Evolutionary conservation across 2,888 invertebrate species (phyloP).

Genomic region (Melieria picta): DNA sequence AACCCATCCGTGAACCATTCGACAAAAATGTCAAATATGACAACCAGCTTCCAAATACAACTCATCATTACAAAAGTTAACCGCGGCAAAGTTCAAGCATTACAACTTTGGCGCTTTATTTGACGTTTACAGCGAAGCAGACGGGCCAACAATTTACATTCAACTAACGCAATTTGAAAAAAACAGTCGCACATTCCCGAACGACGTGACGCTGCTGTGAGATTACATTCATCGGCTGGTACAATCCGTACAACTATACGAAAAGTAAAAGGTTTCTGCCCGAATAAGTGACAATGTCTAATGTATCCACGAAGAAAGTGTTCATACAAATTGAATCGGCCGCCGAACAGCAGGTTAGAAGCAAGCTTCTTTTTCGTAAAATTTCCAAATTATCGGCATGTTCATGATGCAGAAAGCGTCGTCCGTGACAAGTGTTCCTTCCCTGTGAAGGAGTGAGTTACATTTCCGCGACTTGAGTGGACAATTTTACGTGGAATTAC

Average conservation of each 20-base stretch:
- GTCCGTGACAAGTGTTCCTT: too few relatives aligned
- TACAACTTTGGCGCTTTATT: slow-evolving; percentile 29
- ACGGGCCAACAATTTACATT: slow-evolving; percentile 7
- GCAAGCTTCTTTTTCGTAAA: background rate
- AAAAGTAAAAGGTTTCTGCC: too few relatives aligned
- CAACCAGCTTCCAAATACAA: too few relatives aligned
- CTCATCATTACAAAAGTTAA: background rate
- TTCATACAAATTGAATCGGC: slow-evolving; percentile 64
- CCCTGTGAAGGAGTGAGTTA: too few relatives aligned
- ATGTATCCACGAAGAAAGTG: slow-evolving; percentile 60
- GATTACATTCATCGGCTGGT: background rate
- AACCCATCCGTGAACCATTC: too few relatives aligned
- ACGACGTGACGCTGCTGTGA: too few relatives aligned
- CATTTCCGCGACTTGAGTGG: too few relatives aligned
- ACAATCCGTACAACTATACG: background rate
- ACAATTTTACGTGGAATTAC: too few relatives aligned
- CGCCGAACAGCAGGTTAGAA: slow-evolving; percentile 61
- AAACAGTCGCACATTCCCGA: background rate
- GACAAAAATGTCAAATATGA: too few relatives aligned
- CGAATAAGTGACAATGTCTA: slow-evolving; percentile 54
- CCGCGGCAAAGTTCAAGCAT: slow-evolving; percentile 9
- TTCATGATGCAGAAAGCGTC: too few relatives aligned
- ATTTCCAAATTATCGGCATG: too few relatives aligned
- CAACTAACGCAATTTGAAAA: slow-evolving; percentile 18
- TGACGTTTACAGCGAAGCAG: slow-evolving; percentile 22